Conservation (phyloP, 2,888 invertebrate species). For the Shargacucullia verbasci region DNA sequence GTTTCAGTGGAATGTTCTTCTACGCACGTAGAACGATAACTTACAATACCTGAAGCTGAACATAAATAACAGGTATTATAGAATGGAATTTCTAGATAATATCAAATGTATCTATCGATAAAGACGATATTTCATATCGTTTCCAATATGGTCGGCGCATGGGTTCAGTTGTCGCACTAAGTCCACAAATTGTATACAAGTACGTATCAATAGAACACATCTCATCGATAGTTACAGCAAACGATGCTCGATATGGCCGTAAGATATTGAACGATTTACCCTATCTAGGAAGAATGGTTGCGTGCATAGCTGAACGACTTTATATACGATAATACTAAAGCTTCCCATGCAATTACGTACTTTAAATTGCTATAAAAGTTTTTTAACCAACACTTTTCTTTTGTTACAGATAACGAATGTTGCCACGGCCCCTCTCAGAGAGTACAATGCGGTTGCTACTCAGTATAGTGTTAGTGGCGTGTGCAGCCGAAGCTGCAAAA, state of each 20-base stretch:
- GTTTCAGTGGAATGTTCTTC: conserved; percentile 4
- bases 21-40: conserved; percentile 6
- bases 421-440: conserved; percentile 80
- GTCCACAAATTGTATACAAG: conserved; percentile 57
- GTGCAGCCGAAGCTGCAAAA: conserved; percentile 83
- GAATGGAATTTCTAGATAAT: conserved; percentile 52
- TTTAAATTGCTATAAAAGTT: conserved; percentile 69
- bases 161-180: conserved; percentile 54
- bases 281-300: conserved; percentile 63
- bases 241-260: conserved; percentile 61
- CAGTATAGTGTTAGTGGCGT: conserved; percentile 82
- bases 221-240: conserved; percentile 57
- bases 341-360: conserved; percentile 73
- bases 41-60: conserved; percentile 5
- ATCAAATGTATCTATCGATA: conserved; percentile 39
- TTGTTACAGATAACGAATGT: conserved; percentile 86
- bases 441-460: conserved; percentile 84
- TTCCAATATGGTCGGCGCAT: conserved; percentile 55
- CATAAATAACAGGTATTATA: conserved; percentile 40
- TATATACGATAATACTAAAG: conserved; percentile 66
- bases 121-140: conserved; percentile 47
- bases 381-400: conserved; percentile 74
- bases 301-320: conserved; percentile 69
- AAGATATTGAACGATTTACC: conserved; percentile 64
- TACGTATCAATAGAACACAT: conserved; percentile 59